Evolutionary conservation across 2,888 invertebrate genomes (phyloP).

Genomic region (Cybosia mesomella): DNA sequence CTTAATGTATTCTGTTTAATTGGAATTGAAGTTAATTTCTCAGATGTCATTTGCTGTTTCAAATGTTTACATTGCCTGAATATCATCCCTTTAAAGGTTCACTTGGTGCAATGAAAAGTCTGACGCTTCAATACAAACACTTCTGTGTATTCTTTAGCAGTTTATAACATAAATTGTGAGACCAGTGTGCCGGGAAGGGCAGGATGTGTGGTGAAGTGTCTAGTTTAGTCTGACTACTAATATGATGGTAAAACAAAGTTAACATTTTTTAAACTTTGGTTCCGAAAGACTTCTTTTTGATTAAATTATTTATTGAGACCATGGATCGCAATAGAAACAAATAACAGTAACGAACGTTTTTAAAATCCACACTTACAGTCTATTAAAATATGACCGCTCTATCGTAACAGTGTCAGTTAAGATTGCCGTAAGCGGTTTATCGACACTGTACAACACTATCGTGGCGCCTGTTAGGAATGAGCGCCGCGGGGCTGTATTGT

Average conservation of each 20-base stretch:
- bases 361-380: not conserved
- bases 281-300: no score
- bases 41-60: not conserved
- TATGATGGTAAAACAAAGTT: no score
- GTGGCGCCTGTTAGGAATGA: constrained; percentile 77
- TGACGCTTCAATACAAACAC: not conserved
- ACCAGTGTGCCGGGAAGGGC: no score
- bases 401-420: not conserved
- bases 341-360: not conserved
- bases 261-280: no score
- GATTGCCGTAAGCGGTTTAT: constrained; percentile 25
- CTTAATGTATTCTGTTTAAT: not conserved
- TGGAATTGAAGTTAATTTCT: not conserved
- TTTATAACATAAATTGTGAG: not conserved
- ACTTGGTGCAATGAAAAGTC: not conserved
- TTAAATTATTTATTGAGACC: no score
- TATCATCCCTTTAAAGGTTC: not conserved
- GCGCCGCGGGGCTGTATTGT: constrained; percentile 82
- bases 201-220: no score
- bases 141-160: not conserved
- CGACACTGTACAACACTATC: constrained; percentile 60
- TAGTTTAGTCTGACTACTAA: no score
- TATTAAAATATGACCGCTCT: not conserved
- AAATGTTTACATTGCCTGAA: not conserved
- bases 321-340: no score